Conservation (phyloP, 64 coral and sea anemone species). For the Cladopsammia gracilis region DNA sequence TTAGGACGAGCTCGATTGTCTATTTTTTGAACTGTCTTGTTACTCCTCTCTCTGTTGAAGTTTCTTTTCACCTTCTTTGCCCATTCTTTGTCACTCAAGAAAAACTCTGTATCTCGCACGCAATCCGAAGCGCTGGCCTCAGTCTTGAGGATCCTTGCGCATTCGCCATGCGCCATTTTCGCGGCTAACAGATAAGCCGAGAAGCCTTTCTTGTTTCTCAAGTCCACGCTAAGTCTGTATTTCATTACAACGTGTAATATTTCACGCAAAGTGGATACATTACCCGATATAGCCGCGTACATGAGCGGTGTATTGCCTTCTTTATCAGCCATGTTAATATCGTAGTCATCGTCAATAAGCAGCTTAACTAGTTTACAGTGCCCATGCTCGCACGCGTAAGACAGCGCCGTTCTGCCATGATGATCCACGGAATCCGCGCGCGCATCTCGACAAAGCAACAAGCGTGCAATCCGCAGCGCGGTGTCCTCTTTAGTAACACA, state of each 20-base stretch:
- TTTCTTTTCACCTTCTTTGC: constrained; percentile 77
- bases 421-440: constrained; percentile 35
- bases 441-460: constrained; percentile 66
- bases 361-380: constrained; percentile 76
- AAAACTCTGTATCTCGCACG: constrained; percentile 83
- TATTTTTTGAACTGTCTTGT: not conserved
- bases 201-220: constrained; percentile 95
- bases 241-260: constrained; percentile 69
- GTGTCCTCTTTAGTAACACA: constrained; percentile 51
- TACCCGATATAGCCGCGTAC: constrained; percentile 90
- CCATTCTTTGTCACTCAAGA: constrained; percentile 93
- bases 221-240: constrained; percentile 84
- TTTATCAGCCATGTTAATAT: constrained; percentile 80
- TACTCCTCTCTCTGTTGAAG: constrained; percentile 7
- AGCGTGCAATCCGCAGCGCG: constrained; percentile 55
- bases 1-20: constrained; percentile 40
- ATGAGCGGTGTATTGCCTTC: constrained; percentile 90
- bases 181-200: constrained; percentile 92
- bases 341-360: constrained; percentile 80
- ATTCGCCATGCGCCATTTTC: constrained; percentile 75
- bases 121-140: constrained; percentile 85
- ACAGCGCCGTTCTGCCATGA: constrained; percentile 71
- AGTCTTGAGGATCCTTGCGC: constrained; percentile 75
- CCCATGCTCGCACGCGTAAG: constrained; percentile 76
- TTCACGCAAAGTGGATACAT: constrained; percentile 47